phyloP scores from a whole-genome alignment of 1,140 invertebrate genomes.

The Polypedilum pembai region DNA sequence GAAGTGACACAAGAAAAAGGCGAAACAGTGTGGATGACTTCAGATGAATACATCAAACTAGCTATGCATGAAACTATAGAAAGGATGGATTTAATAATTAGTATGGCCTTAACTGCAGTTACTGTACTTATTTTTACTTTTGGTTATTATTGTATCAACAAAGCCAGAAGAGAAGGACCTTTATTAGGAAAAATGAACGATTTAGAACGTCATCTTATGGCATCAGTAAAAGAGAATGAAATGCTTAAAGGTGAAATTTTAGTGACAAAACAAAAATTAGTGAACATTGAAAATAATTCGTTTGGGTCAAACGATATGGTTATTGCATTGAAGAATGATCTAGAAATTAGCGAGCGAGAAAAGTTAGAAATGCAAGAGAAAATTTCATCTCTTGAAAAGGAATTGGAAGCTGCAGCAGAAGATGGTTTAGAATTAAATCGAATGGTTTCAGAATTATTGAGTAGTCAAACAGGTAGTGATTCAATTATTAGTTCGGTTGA shows the following conservation, averaged over 20 bases:
- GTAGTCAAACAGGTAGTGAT: slow-evolving; percentile 51
- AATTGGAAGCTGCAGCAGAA: slow-evolving; percentile 57
- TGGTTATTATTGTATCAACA: slow-evolving; percentile 68
- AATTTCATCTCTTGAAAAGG: slow-evolving; percentile 51
- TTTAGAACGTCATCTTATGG: slow-evolving; percentile 46
- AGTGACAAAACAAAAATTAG: slow-evolving; percentile 52
- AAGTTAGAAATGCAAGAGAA: slow-evolving; percentile 48
- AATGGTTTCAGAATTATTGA: slow-evolving; percentile 57
- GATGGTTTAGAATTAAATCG: slow-evolving; percentile 56
- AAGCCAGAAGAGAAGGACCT: slow-evolving; percentile 54
- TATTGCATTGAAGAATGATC: slow-evolving; percentile 51
- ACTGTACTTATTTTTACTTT: slow-evolving; percentile 64
- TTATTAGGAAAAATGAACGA: slow-evolving; percentile 54
- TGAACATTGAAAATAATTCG: slow-evolving; percentile 57
- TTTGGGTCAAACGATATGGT: slow-evolving; percentile 67
- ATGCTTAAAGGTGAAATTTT: slow-evolving; percentile 56
- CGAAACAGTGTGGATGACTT: background rate
- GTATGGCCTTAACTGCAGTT: slow-evolving; percentile 54
- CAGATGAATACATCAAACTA: background rate
- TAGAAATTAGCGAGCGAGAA: slow-evolving; percentile 43
- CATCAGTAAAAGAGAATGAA: slow-evolving; percentile 52
- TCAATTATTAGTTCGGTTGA: slow-evolving; percentile 53
- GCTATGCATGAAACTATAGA: slow-evolving; percentile 36
- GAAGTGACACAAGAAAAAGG: background rate
- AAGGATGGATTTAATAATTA: slow-evolving; percentile 43